These are phyloP conservation scores for Salticus scenicus DNA, from an alignment of 2,888 invertebrate species.

Conservation along the genomic window DNA sequence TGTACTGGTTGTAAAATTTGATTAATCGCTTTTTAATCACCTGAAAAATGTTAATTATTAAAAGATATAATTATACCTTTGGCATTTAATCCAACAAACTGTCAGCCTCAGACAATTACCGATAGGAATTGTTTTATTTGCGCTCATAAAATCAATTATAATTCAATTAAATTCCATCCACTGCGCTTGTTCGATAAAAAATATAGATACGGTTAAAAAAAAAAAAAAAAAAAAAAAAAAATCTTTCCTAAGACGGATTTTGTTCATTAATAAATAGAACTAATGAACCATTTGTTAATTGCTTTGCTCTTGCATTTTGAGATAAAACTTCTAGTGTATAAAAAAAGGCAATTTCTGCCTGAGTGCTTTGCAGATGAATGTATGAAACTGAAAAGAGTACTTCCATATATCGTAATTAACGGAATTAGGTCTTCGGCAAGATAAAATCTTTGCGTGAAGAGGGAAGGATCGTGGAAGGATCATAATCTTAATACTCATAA, in stretches of 20 bases:
- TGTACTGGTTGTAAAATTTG: too few species aligned
- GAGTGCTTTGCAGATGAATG: neutral
- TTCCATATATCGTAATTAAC: slow-evolving; percentile 4
- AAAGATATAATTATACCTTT: too few species aligned
- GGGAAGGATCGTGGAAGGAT: neutral
- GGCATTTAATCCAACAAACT: too few species aligned
- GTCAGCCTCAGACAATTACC: too few species aligned
- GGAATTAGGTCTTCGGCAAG: slow-evolving; percentile 8
- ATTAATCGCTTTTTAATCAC: too few species aligned
- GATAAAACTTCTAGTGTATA: neutral
- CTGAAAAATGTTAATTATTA: too few species aligned
- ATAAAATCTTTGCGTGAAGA: neutral
- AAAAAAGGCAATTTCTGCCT: neutral
- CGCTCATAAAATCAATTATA: neutral
- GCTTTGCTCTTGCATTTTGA: neutral
- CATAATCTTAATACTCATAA: slow-evolving; percentile 1
- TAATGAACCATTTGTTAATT: slow-evolving; percentile 17
- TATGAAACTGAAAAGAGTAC: neutral
- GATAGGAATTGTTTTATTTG: neutral
- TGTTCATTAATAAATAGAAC: slow-evolving; percentile 3
- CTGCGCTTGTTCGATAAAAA: neutral
- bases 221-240: too few species aligned
- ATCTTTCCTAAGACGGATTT: neutral
- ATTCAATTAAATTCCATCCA: neutral
- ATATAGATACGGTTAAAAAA: neutral